Evolutionary conservation across 2,888 invertebrate species (phyloP).

Genomic region (Coenonympha glycerion): DNA sequence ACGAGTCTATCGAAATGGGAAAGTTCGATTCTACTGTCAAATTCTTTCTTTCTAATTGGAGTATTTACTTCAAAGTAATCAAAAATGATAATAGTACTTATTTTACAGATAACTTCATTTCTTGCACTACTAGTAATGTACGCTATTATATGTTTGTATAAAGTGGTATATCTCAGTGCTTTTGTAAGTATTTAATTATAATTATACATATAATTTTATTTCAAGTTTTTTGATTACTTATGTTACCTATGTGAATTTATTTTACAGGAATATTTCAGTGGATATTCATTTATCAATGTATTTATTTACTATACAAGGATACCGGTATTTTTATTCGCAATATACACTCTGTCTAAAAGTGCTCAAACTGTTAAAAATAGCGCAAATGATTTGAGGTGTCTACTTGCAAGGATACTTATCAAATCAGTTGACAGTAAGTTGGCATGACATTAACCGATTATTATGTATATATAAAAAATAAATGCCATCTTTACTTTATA

Average conservation of each 20-base stretch:
- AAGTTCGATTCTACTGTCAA: too few relatives aligned
- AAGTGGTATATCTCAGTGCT: neutral
- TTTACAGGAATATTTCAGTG: neutral
- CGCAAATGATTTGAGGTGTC: neutral
- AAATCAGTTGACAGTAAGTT: neutral
- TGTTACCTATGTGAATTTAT: too few relatives aligned
- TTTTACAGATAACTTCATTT: neutral
- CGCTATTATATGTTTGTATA: neutral
- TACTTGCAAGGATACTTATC: conserved; percentile 1
- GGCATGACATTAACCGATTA: too few relatives aligned
- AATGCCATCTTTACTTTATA: too few relatives aligned
- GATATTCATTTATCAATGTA: neutral
- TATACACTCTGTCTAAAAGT: neutral
- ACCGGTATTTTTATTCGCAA: neutral
- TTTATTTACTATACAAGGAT: neutral
- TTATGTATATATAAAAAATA: too few relatives aligned
- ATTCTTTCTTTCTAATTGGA: too few relatives aligned
- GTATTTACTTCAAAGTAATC: too few relatives aligned
- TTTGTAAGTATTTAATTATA: neutral
- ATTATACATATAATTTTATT: too few relatives aligned
- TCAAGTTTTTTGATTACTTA: neutral
- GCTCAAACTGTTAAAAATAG: neutral
- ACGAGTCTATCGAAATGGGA: too few relatives aligned
- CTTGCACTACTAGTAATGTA: neutral
- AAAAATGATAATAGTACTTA: neutral